These are phyloP conservation scores for Etheostoma spectabile DNA, from an alignment of 2,113 vertebrate species.

Conservation along the genomic window DNA sequence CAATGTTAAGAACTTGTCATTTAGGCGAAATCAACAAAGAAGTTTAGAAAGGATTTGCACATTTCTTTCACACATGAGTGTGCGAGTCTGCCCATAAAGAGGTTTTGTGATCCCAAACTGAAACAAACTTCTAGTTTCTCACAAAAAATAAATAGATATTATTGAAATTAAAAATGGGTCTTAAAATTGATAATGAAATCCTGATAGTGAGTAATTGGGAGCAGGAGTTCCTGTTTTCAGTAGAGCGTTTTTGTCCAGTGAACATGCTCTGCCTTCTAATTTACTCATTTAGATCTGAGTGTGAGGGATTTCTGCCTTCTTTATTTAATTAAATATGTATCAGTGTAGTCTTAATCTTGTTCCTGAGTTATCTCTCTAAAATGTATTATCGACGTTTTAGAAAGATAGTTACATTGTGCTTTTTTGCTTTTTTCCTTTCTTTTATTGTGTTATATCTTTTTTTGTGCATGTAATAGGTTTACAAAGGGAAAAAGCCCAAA, in stretches of 20 bases:
- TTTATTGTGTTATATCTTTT: too few relatives aligned
- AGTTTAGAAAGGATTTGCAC: background rate
- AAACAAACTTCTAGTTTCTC: background rate
- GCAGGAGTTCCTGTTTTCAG: conserved; percentile 23
- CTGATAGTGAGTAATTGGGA: conserved; percentile 22
- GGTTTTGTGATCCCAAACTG: background rate
- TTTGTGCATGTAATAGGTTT: too few relatives aligned
- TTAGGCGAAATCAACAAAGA: background rate
- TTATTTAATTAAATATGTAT: conserved; percentile 70
- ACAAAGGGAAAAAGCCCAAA: too few relatives aligned
- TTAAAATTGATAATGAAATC: conserved; percentile 36
- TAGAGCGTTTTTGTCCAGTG: conserved; percentile 15
- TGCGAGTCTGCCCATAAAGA: background rate
- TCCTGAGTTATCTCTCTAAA: conserved; percentile 61
- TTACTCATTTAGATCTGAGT: conserved; percentile 51
- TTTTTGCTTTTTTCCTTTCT: too few relatives aligned
- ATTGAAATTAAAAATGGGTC: conserved; percentile 22
- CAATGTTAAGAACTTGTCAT: background rate
- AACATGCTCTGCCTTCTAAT: conserved; percentile 47
- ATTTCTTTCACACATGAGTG: background rate
- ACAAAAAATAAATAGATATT: background rate
- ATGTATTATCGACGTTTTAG: background rate
- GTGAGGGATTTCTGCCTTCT: conserved; percentile 50
- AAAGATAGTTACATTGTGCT: too few relatives aligned
- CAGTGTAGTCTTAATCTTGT: conserved; percentile 63